These are phyloP conservation scores for Jordanella pulchra DNA, from an alignment of 2,797 vertebrate species.

Conservation along the genomic window DNA sequence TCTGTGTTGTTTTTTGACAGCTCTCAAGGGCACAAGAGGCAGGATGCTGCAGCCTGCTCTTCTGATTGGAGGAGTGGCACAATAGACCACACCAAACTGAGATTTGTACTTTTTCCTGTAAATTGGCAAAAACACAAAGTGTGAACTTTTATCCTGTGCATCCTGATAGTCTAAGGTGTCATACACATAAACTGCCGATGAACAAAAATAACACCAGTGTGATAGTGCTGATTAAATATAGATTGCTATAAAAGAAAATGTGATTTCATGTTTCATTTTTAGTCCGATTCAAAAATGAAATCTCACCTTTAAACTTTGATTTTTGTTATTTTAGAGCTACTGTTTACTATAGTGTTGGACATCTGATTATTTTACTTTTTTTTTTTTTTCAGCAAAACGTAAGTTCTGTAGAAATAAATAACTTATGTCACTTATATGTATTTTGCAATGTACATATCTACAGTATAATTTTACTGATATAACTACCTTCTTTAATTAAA, in stretches of 20 bases:
- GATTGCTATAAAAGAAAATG: background rate
- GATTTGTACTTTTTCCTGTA: constrained; percentile 33
- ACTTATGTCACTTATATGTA: too few species aligned
- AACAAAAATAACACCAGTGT: background rate
- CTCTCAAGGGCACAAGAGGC: constrained; percentile 52
- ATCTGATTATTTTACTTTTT: too few species aligned
- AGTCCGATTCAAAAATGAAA: background rate
- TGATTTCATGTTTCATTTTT: background rate
- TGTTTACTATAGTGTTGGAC: too few species aligned
- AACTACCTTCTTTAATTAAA: too few species aligned
- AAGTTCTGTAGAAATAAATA: background rate
- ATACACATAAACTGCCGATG: background rate
- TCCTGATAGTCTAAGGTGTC: background rate
- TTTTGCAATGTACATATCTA: too few species aligned
- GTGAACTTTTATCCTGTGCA: background rate
- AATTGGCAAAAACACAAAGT: background rate
- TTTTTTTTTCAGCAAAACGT: background rate
- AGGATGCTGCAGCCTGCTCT: constrained; percentile 71
- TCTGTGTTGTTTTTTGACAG: constrained; percentile 44
- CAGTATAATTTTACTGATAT: background rate
- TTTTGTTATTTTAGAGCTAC: background rate
- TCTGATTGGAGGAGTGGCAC: constrained; percentile 62
- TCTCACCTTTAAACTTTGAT: background rate
- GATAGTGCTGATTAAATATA: background rate
- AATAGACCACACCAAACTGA: constrained; percentile 40